These are phyloP conservation scores for Lampris megalopsis DNA, from an alignment of 2,113 vertebrate genomes.

Conservation along the genomic window DNA sequence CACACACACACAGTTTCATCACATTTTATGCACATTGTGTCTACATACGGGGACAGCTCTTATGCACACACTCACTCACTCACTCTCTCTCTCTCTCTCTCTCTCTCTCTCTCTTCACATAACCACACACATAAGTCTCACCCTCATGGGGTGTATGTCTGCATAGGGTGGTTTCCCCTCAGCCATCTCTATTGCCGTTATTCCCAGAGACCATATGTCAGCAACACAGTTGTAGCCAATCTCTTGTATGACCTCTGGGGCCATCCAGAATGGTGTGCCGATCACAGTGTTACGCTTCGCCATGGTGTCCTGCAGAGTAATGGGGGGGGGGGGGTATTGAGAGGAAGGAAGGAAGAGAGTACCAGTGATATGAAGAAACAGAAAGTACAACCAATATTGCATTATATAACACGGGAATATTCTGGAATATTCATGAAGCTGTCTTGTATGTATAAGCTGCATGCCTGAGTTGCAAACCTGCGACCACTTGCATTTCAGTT, in stretches of 20 bases:
- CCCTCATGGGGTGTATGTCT: conserved; percentile 97
- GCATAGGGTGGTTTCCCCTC: conserved; percentile 96
- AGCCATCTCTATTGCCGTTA: conserved; percentile 96
- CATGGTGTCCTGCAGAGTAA: conserved; percentile 90
- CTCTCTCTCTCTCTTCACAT: not conserved
- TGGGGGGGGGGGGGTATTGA: not conserved
- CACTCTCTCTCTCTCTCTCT: no score
- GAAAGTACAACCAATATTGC: no score
- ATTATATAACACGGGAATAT: no score
- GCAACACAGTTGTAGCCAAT: conserved; percentile 97
- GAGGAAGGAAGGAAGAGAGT: not conserved
- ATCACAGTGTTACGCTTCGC: conserved; percentile 96
- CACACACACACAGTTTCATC: no score
- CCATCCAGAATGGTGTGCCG: conserved; percentile 98
- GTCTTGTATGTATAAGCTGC: no score
- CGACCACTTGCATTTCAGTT: no score
- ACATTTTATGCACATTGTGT: no score
- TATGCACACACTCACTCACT: no score
- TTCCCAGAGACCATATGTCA: conserved; percentile 96
- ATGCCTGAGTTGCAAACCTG: no score
- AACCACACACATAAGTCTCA: conserved; percentile 60
- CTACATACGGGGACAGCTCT: no score
- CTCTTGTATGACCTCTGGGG: conserved; percentile 97
- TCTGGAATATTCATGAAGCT: no score
- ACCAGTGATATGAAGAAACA: no score